Percentiles rank a stretch among this genome's conserved stretches.
Evolutionary conservation across 2,113 vertebrate genomes (phyloP).

Genomic region (Periophthalmodon schlosseri): DNA sequence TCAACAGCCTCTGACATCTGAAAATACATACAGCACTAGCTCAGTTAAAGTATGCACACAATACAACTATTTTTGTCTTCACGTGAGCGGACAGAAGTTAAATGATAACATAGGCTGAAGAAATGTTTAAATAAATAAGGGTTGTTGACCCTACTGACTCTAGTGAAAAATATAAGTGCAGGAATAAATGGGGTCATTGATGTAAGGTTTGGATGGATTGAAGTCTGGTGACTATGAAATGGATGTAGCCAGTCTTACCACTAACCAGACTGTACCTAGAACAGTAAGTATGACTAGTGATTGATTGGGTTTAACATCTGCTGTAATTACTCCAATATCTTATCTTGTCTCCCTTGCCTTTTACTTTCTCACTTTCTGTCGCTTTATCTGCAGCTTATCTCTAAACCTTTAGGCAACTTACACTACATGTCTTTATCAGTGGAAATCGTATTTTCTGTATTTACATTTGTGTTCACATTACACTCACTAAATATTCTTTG

Average conservation of each 20-base stretch:
- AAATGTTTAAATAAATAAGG: not conserved
- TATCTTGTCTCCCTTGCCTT: slow-evolving; percentile 21
- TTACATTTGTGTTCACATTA: not conserved
- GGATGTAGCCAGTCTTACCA: not conserved
- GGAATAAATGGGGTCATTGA: not conserved
- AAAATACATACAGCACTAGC: too few species aligned
- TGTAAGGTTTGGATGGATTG: not conserved
- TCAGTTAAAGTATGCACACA: too few species aligned
- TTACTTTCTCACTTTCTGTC: slow-evolving; percentile 29
- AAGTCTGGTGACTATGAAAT: not conserved
- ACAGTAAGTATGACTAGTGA: not conserved
- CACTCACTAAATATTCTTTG: not conserved
- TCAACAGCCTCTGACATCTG: too few species aligned
- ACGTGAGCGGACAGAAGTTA: not conserved
- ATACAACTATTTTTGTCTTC: too few species aligned
- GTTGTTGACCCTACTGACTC: not conserved
- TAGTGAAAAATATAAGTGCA: not conserved
- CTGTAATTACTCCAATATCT: slow-evolving; percentile 1
- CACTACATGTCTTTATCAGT: slow-evolving; percentile 24
- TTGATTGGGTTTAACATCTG: not conserved
- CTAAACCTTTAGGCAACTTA: slow-evolving; percentile 20
- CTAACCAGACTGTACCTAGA: not conserved
- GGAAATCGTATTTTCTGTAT: not conserved
- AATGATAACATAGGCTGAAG: not conserved
- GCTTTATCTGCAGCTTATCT: slow-evolving; percentile 42